phyloP scores from a whole-genome alignment of 2,888 invertebrate species.

The Prosapia bicincta region DNA sequence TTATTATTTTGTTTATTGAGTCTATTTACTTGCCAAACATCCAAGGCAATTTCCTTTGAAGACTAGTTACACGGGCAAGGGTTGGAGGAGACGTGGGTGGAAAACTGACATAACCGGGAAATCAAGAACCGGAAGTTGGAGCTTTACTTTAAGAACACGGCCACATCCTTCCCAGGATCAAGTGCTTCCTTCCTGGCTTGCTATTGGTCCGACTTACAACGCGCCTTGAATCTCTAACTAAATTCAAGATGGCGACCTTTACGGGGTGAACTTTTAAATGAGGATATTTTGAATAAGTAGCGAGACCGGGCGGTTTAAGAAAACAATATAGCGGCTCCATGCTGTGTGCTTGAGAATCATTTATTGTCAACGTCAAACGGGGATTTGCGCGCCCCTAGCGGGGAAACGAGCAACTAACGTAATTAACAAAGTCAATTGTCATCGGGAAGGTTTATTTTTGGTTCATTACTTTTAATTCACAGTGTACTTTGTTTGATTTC shows the following conservation, averaged over 20 bases:
- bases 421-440: neutral
- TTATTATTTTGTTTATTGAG: too few species aligned
- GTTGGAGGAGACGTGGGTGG: too few species aligned
- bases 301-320: neutral
- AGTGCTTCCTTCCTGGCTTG: conserved; percentile 24
- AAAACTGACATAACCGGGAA: neutral
- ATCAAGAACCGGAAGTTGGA: neutral
- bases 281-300: conserved; percentile 6
- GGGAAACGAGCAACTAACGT: neutral
- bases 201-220: conserved; percentile 11
- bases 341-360: neutral
- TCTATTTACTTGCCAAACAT: too few species aligned
- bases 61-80: too few species aligned
- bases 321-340: neutral
- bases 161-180: conserved; percentile 31
- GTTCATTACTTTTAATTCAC: neutral
- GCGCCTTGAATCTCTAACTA: conserved; percentile 10
- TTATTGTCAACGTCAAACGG: neutral
- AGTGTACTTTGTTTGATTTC: neutral
- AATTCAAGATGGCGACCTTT: conserved; percentile 23
- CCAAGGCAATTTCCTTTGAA: too few species aligned
- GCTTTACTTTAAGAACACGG: conserved; percentile 13
- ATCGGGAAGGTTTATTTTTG: neutral
- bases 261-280: neutral
- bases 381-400: neutral